These are phyloP conservation scores for Eretmocerus hayati DNA, from an alignment of 2,888 invertebrate species.

Conservation along the genomic window DNA sequence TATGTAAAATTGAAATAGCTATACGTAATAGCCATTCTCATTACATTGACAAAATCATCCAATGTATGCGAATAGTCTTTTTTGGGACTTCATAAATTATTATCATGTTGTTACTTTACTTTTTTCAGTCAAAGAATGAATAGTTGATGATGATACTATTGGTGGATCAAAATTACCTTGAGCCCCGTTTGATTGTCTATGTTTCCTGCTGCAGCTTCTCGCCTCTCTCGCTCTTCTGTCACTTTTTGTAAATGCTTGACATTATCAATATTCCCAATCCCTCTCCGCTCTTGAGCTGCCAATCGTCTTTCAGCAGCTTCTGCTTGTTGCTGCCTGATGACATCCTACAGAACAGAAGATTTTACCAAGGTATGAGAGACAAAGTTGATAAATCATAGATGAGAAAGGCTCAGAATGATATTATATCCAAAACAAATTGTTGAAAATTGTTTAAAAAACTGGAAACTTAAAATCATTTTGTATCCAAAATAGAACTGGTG, in stretches of 20 bases:
- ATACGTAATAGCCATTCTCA: too few species aligned
- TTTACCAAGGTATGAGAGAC: neutral
- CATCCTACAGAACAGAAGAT: conserved; percentile 49
- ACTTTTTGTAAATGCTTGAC: conserved; percentile 56
- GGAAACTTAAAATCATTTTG: too few species aligned
- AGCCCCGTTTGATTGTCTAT: conserved; percentile 26
- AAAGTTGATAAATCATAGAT: neutral
- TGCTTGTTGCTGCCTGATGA: conserved; percentile 57
- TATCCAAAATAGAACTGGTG: too few species aligned
- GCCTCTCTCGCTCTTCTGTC: conserved; percentile 53
- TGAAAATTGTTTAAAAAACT: too few species aligned
- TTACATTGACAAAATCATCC: too few species aligned
- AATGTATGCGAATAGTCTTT: too few species aligned
- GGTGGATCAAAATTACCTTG: conserved; percentile 28
- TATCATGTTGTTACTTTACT: too few species aligned
- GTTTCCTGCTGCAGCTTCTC: conserved; percentile 50
- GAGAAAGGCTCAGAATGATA: neutral
- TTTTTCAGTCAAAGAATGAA: too few species aligned
- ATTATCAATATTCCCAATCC: conserved; percentile 59
- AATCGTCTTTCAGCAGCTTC: conserved; percentile 64
- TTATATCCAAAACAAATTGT: too few species aligned
- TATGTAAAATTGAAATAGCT: too few species aligned
- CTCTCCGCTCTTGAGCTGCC: conserved; percentile 55
- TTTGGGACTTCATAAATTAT: too few species aligned
- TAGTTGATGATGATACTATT: too few species aligned